Evolutionary conservation across 2,888 invertebrate species (phyloP).

Genomic region (Thymelicus sylvestris): DNA sequence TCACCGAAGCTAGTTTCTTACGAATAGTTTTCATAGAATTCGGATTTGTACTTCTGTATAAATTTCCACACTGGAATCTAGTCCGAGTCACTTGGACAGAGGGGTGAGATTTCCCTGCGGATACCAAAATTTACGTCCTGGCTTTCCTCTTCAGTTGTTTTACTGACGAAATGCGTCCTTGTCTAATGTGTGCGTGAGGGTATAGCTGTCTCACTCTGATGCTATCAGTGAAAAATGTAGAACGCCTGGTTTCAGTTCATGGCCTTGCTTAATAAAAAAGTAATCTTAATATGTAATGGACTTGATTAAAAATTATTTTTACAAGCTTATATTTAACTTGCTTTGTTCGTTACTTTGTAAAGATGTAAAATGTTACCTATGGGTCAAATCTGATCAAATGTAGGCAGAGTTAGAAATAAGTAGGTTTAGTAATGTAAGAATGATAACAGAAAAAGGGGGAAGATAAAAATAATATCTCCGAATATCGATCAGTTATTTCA

Average conservation of each 20-base stretch:
- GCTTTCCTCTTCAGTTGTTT: background rate
- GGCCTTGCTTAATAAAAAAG: constrained; percentile 6
- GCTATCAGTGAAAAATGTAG: constrained; percentile 5
- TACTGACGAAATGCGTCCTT: background rate
- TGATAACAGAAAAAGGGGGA: no score
- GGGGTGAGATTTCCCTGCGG: background rate
- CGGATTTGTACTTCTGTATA: constrained; percentile 2
- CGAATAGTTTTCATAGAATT: constrained; percentile 13
- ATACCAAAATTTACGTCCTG: background rate
- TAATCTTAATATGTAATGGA: constrained; percentile 1
- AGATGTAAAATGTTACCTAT: no score
- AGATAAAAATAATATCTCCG: no score
- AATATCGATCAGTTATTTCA: no score
- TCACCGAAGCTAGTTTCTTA: background rate
- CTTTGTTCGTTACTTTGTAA: no score
- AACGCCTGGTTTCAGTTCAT: background rate
- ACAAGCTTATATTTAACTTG: background rate
- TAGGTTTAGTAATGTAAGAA: no score
- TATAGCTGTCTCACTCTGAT: constrained; percentile 1
- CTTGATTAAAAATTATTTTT: background rate
- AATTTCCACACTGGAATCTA: background rate
- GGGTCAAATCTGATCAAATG: no score
- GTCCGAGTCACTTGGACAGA: background rate
- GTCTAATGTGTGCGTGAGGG: background rate
- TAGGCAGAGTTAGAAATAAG: no score